A percentile compares a stretch with the other conserved stretches of the same genome.
These are phyloP conservation scores for Muscina levida DNA, from an alignment of 2,888 invertebrate species.

Conservation along the genomic window DNA sequence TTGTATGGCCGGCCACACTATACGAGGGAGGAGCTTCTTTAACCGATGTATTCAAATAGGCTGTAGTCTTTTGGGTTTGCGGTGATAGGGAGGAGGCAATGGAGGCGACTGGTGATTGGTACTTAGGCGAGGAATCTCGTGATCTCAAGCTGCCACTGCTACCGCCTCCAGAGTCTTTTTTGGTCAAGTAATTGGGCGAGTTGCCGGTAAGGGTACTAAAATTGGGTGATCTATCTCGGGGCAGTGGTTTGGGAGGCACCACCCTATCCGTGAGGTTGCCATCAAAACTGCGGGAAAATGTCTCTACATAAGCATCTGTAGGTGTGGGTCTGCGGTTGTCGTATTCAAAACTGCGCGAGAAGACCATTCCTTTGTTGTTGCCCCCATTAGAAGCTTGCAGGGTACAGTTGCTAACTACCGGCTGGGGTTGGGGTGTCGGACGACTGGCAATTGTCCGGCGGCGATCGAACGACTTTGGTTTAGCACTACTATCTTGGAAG, in stretches of 20 bases:
- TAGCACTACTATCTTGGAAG: slow-evolving; percentile 82
- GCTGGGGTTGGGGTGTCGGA: slow-evolving; percentile 65
- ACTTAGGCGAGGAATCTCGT: slow-evolving; percentile 79
- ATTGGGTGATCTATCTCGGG: slow-evolving; percentile 77
- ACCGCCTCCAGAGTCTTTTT: slow-evolving; percentile 74
- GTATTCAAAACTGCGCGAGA: slow-evolving; percentile 79
- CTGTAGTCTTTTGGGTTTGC: slow-evolving; percentile 72
- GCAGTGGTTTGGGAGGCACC: slow-evolving; percentile 65
- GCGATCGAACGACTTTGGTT: slow-evolving; percentile 71
- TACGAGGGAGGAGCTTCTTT: slow-evolving; percentile 78
- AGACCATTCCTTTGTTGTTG: slow-evolving; percentile 78
- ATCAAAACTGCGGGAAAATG: slow-evolving; percentile 80
- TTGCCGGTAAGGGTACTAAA: slow-evolving; percentile 79
- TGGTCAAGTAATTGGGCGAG: slow-evolving; percentile 79
- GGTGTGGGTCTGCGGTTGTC: slow-evolving; percentile 77
- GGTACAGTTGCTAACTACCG: slow-evolving; percentile 74
- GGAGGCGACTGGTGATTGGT: slow-evolving; percentile 72
- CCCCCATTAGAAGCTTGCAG: slow-evolving; percentile 67
- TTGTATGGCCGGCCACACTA: slow-evolving; percentile 67
- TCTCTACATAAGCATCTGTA: slow-evolving; percentile 77
- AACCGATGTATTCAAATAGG: slow-evolving; percentile 76
- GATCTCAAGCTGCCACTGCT: slow-evolving; percentile 74
- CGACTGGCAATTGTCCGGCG: slow-evolving; percentile 68
- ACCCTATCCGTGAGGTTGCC: slow-evolving; percentile 77
- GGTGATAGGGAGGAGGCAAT: slow-evolving; percentile 61